Conservation (phyloP, 2,888 invertebrate genomes). For the Philhelius pedissequus region DNA sequence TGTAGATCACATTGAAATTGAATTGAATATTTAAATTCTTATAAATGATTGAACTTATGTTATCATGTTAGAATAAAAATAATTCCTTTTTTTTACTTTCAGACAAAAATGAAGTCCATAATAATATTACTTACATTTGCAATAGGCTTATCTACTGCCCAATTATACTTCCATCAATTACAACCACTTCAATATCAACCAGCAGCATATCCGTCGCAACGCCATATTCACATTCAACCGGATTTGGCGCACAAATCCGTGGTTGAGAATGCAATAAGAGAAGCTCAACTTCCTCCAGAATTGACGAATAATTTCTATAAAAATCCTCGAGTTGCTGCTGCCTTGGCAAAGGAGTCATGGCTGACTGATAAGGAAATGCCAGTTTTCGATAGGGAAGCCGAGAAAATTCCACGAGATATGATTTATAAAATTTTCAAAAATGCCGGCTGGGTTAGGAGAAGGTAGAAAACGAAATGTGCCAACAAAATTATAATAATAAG, state of each 20-base stretch:
- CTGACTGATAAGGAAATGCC: constrained; percentile 88
- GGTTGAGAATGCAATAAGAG: constrained; percentile 85
- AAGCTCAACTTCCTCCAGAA: constrained; percentile 86
- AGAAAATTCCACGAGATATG: constrained; percentile 88
- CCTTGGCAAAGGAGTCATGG: constrained; percentile 89
- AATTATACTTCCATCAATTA: constrained; percentile 57
- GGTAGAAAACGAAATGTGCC: constrained; percentile 67
- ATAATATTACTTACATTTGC: constrained; percentile 40
- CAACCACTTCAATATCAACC: constrained; percentile 56
- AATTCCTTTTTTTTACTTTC: not conserved
- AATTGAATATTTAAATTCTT: not conserved
- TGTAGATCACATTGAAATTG: not conserved
- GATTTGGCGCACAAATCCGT: constrained; percentile 85
- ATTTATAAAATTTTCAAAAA: constrained; percentile 87
- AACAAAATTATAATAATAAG: not conserved
- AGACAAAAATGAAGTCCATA: constrained; percentile 50
- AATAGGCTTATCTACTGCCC: constrained; percentile 45
- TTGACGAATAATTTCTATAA: constrained; percentile 85
- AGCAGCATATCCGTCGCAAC: constrained; percentile 71
- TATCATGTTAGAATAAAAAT: not conserved
- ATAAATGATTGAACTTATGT: too few species aligned
- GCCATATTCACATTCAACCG: constrained; percentile 59
- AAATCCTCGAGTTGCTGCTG: constrained; percentile 86
- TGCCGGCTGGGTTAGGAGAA: constrained; percentile 81
- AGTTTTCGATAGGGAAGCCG: constrained; percentile 88